Evolutionary conservation across 2,797 vertebrate genomes (phyloP), one percentile per base, ranked within the genome.

Genomic region (Galaxias olidus): DNA sequence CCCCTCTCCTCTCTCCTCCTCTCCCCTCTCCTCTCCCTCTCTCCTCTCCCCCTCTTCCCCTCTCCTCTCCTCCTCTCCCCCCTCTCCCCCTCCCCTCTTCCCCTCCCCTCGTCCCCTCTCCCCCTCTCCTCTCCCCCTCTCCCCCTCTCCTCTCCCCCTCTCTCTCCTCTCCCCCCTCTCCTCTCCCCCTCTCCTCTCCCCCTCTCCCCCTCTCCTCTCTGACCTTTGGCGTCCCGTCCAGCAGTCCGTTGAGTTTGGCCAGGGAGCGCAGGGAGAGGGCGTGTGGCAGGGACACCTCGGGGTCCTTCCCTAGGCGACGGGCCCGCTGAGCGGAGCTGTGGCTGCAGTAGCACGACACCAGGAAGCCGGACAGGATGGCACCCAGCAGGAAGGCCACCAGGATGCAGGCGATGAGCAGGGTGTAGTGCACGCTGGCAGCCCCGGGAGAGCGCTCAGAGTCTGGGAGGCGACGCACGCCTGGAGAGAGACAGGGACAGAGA

Each of bases 381-480:
- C 95, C 95, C 66, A 96, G 74, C 13, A 86, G 77, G 71, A 96
- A 96, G 1, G 95, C 94, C 17, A 94, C 90, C 4, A 95, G 83
- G 59, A 94, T 90, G 4, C 92, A 94, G 63, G 90, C 91, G 4
- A 95, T 86, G 63, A 96, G 92, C 55, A 96, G 90, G 0, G 94
- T 94, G 82, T 91, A 90, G 80, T 94, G 94, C 41, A 94, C 88
- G 0, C 86, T 88, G 4, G 81, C 73, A 2, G 30, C 6, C 3
- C 30, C 6, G 0, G 48, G 7, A 18, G 78, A 55, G 0, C 72
- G 82, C 0, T 84, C 88, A 30, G 66, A 43, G 4, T 89, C 91
- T 0, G 86, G 77, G 1, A 84, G 84, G 47, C 73, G 81, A 0
- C 84, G 79, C 0, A 91, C 89, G 0, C 91, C 91, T 92, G 72